Evolutionary conservation across 1,140 invertebrate species (phyloP), one percentile per base, ranked within the genome.

Genomic region (Micrasema longulum): DNA sequence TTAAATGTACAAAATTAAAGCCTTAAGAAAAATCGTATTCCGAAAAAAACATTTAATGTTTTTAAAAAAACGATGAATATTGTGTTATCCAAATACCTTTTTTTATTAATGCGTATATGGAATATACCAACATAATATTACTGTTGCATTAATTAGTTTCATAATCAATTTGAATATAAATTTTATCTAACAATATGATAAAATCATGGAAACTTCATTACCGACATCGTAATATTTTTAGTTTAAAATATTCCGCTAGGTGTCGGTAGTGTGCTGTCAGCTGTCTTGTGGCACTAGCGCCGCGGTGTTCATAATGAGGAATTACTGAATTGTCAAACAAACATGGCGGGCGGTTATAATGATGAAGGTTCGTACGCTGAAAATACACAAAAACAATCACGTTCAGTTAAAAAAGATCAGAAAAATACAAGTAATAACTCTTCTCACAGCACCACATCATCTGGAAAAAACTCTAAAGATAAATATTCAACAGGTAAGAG

Each of bases 291-390:
- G 45, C 36, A 45, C 31, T 43, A 57, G 66, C 66, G 50, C 66
- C 20, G 66, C 66, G 50, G 60, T 31, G 26, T 4, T 2, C 60
- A 41, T 20, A 16, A 23, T 47, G 4, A 10, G n/a, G 57, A 38
- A 38, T 63, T 31, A 31, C 26, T 41, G 57, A 43, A 43, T 63
- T 31, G 14, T 26, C 43, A 53, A 68, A 68, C 66, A 68, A 68
- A 68, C 66, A 68, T 68, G 66, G 66, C 66, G 50, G 50, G 31
- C 66, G 66, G 50, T 7, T 26, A 68, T 36, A 57, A 36, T 50
- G 57, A 50, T 31, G 66, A 57, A 50, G 52, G 31, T 50, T 68
- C 66, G 38, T 68, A 45, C 52, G 66, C 53, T 26, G 36, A 68
- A 43, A 57, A 43, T 36, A n/a, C 36, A 41, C 52, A 50, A 43